Percentiles rank a stretch among this genome's conserved stretches.
Conservation (phyloP, 2,888 invertebrate genomes). For the Amphipoea lucens region DNA sequence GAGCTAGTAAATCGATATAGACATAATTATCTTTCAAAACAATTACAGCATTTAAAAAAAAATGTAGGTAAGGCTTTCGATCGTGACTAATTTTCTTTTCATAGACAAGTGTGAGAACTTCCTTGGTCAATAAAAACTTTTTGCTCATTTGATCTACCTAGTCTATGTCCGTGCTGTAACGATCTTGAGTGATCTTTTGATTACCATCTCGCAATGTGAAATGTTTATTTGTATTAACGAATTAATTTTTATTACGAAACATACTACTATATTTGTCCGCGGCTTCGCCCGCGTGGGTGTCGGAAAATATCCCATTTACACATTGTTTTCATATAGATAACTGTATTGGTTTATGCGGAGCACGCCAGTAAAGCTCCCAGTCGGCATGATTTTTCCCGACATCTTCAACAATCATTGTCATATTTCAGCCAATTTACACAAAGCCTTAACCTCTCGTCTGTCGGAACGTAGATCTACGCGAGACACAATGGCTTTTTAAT, state of each 20-base stretch:
- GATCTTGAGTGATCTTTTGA: slow-evolving; percentile 37
- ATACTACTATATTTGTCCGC: too few relatives aligned
- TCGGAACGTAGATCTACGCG: too few relatives aligned
- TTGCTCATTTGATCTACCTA: slow-evolving; percentile 25
- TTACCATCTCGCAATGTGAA: slow-evolving; percentile 7
- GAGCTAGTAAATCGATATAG: not conserved
- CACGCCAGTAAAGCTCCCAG: too few relatives aligned
- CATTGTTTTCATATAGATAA: too few relatives aligned
- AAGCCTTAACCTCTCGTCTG: too few relatives aligned
- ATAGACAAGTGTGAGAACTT: slow-evolving; percentile 24
- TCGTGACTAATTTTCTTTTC: slow-evolving; percentile 12
- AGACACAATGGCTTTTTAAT: too few relatives aligned
- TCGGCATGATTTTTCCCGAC: too few relatives aligned
- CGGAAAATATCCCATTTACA: too few relatives aligned
- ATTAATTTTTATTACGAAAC: slow-evolving; percentile 28
- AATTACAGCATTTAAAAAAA: not conserved
- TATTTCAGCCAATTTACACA: too few relatives aligned
- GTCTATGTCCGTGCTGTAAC: slow-evolving; percentile 10
- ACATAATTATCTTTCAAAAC: not conserved
- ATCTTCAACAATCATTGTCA: too few relatives aligned
- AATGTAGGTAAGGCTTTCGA: not conserved
- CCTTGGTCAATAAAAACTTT: slow-evolving; percentile 5
- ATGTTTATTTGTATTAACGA: slow-evolving; percentile 31
- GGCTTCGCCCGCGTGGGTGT: too few relatives aligned
- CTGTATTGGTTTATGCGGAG: too few relatives aligned